Conservation (phyloP, 2,113 vertebrate species). For the Cricetomys ansorgei region DNA sequence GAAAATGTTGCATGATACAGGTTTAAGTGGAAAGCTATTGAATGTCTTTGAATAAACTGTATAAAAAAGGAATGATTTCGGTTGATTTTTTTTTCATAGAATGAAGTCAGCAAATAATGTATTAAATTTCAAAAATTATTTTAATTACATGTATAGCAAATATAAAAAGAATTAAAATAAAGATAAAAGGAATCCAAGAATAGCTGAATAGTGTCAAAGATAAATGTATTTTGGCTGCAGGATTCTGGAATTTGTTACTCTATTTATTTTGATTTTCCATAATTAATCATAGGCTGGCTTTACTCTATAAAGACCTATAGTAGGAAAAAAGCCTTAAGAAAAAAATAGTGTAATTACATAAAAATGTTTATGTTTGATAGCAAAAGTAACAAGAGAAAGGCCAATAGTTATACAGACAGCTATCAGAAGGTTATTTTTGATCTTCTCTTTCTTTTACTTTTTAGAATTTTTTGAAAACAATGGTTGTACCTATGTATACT, state of each 20-base stretch:
- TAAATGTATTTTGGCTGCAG: background rate
- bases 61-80: slow-evolving; percentile 2
- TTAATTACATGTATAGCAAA: slow-evolving; percentile 26
- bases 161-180: no score
- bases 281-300: background rate
- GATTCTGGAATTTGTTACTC: background rate
- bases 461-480: background rate
- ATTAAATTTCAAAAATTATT: background rate
- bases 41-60: background rate
- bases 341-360: background rate
- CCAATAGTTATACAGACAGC: accelerated
- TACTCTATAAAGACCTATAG: background rate
- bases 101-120: background rate
- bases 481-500: background rate
- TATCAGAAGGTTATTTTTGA: background rate
- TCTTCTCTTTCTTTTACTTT: background rate
- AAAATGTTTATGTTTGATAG: background rate
- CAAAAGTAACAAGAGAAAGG: background rate
- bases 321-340: background rate
- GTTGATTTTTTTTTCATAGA: background rate
- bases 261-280: slow-evolving; percentile 35
- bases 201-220: background rate
- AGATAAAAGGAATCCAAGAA: background rate
- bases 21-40: background rate
- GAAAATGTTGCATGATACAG: background rate